phyloP scores from a whole-genome alignment of 2,888 invertebrate species.

The Drosophila koepferae region DNA sequence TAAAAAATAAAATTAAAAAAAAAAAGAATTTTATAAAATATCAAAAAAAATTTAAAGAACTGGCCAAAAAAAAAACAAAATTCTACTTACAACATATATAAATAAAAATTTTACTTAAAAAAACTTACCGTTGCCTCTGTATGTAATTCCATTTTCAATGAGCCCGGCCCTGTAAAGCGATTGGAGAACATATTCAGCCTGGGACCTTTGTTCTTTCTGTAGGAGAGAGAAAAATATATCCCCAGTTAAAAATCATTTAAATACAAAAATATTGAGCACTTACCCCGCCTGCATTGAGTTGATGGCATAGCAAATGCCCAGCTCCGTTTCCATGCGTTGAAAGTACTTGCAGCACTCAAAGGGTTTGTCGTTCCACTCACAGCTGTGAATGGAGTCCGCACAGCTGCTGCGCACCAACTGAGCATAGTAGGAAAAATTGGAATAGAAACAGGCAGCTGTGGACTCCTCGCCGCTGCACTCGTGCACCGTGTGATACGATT shows the following conservation, averaged over 20 bases:
- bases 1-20: no score
- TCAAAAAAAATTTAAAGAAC: no score
- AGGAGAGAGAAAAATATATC: background rate
- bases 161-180: constrained; percentile 88
- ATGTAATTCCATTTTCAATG: constrained; percentile 86
- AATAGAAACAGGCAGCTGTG: constrained; percentile 87
- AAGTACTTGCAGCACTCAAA: constrained; percentile 90
- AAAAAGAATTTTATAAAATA: no score
- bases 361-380: constrained; percentile 87
- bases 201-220: constrained; percentile 79
- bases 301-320: constrained; percentile 89
- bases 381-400: constrained; percentile 86
- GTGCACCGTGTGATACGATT: constrained; percentile 88
- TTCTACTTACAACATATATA: no score
- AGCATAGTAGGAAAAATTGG: constrained; percentile 88
- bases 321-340: constrained; percentile 88
- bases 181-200: constrained; percentile 88
- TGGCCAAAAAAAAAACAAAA: no score
- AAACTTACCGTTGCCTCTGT: constrained; percentile 86
- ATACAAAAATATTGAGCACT: background rate
- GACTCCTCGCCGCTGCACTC: constrained; percentile 87
- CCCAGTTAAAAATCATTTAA: background rate
- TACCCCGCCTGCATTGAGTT: constrained; percentile 87
- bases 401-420: constrained; percentile 88
- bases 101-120: background rate